These are phyloP conservation scores for Girardinichthys multiradiatus DNA, from an alignment of 2,113 vertebrate species.

Conservation along the genomic window DNA sequence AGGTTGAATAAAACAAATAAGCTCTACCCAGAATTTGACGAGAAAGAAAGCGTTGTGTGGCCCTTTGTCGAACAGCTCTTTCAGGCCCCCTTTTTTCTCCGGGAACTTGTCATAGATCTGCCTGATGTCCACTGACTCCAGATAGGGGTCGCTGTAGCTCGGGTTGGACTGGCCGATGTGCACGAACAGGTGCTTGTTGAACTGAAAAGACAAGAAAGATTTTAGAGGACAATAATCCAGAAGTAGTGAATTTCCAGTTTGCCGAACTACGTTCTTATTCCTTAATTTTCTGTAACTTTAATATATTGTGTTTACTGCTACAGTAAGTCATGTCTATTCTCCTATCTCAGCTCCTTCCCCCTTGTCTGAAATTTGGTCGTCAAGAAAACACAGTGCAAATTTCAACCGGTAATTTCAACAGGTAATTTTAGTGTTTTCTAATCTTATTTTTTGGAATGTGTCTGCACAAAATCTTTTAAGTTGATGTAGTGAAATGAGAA, in stretches of 20 bases:
- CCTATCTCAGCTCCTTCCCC: no score
- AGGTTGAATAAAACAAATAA: neutral
- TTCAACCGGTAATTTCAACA: no score
- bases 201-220: slow-evolving; percentile 78
- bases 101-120: slow-evolving; percentile 97
- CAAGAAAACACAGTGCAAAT: no score
- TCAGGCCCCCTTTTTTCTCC: slow-evolving; percentile 93
- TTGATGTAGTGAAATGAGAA: no score
- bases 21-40: slow-evolving; percentile 94
- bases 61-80: slow-evolving; percentile 92
- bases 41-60: slow-evolving; percentile 92
- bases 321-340: no score
- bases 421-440: no score
- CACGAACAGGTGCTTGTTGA: slow-evolving; percentile 94
- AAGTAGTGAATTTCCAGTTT: slow-evolving; percentile 35
- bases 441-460: no score
- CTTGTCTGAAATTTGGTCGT: no score
- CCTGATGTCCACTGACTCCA: slow-evolving; percentile 91
- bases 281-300: neutral
- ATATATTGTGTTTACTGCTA: no score
- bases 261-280: neutral
- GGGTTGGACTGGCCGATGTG: slow-evolving; percentile 93
- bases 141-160: slow-evolving; percentile 88
- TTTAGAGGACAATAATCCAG: slow-evolving; percentile 38
- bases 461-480: no score